A percentile compares a stretch with the other conserved stretches of the same genome.
These are phyloP conservation scores for Eudyptes chrysolophus DNA, from an alignment of 2,113 vertebrate species.

Conservation along the genomic window DNA sequence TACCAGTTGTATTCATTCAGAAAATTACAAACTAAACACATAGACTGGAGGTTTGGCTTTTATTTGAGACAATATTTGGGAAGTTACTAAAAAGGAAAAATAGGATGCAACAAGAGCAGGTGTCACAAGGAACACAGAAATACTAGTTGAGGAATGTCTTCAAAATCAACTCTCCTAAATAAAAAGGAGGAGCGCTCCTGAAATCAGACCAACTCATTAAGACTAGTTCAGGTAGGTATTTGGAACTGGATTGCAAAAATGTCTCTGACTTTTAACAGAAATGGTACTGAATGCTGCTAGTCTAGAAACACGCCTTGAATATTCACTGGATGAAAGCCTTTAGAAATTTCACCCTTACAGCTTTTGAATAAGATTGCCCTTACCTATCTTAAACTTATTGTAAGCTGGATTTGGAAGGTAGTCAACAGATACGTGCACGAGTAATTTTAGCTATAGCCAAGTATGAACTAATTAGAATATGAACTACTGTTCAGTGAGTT, in stretches of 20 bases:
- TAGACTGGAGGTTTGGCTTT: neutral
- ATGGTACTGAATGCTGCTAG: neutral
- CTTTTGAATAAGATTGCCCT: neutral
- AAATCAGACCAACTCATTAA: neutral
- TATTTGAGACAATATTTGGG: neutral
- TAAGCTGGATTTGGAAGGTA: neutral
- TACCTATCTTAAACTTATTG: neutral
- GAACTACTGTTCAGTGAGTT: neutral
- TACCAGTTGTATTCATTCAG: neutral
- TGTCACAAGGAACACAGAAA: neutral
- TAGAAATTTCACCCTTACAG: neutral
- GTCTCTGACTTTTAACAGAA: neutral
- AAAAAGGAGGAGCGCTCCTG: neutral
- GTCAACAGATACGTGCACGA: neutral
- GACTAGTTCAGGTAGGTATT: neutral
- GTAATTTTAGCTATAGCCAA: neutral
- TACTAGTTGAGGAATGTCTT: neutral
- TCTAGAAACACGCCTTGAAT: neutral
- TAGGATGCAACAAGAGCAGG: neutral
- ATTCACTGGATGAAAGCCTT: neutral
- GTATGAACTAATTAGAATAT: neutral
- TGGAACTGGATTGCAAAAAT: neutral
- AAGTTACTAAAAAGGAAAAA: neutral
- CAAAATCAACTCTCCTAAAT: neutral
- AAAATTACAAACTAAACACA: neutral